Percentiles rank a stretch among this genome's conserved stretches.
phyloP scores from a whole-genome alignment of 2,113 vertebrate genomes.

The Ariopsis seemanni region DNA sequence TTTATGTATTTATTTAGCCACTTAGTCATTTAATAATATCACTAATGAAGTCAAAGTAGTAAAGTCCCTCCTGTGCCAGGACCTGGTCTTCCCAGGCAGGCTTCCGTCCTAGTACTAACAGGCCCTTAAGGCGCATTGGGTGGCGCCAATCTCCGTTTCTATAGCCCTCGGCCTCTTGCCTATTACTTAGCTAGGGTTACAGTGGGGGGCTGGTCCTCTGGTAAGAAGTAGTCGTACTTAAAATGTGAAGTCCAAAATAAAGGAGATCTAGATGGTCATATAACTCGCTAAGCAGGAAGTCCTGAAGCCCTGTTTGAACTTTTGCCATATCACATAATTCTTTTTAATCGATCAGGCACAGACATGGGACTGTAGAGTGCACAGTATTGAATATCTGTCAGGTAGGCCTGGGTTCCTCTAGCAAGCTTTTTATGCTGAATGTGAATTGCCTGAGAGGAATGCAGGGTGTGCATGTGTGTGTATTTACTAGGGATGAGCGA shows the following conservation, averaged over 20 bases:
- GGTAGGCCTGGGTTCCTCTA: background rate
- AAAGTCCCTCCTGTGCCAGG: no score
- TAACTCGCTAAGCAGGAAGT: background rate
- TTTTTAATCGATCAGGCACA: conserved; percentile 29
- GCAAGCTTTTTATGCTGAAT: conserved; percentile 44
- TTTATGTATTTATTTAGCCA: background rate
- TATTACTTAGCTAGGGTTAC: no score
- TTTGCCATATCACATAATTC: conserved; percentile 10
- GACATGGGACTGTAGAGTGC: conserved; percentile 14
- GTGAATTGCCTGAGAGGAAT: background rate
- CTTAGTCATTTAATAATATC: background rate
- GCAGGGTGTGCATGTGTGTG: background rate
- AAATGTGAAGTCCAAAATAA: background rate
- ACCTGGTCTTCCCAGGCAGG: no score
- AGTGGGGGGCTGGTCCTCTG: no score
- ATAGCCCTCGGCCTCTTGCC: no score
- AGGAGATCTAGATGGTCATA: background rate
- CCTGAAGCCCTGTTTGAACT: background rate
- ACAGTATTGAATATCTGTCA: conserved; percentile 42
- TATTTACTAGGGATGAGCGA: no score
- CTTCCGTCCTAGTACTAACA: no score
- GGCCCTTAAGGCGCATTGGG: no score
- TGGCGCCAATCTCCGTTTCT: no score
- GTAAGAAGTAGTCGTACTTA: background rate
- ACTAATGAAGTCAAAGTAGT: background rate